Evolutionary conservation across 1,140 invertebrate genomes (phyloP).

Genomic region (Akabosia matsudoensis): DNA sequence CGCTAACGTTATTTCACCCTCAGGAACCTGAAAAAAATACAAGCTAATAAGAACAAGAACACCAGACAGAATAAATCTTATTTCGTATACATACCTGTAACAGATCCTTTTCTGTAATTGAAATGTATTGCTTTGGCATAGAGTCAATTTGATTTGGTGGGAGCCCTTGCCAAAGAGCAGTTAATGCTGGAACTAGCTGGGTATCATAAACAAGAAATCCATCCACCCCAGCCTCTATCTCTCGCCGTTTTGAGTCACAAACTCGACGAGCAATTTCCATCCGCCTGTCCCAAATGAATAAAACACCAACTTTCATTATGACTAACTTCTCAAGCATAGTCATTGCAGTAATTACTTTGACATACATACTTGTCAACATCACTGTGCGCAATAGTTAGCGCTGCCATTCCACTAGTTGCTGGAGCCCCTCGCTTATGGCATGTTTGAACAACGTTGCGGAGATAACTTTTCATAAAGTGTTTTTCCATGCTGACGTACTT

Average conservation of each 20-base stretch:
- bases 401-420: slow-evolving; percentile 70
- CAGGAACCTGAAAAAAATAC: slow-evolving; percentile 59
- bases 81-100: slow-evolving; percentile 27
- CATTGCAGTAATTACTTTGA: not conserved
- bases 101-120: slow-evolving; percentile 42
- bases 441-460: slow-evolving; percentile 60
- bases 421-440: slow-evolving; percentile 62
- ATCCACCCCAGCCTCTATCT: slow-evolving; percentile 63
- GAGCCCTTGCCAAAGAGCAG: slow-evolving; percentile 55
- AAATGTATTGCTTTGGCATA: slow-evolving; percentile 6
- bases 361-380: slow-evolving; percentile 51
- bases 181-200: slow-evolving; percentile 59
- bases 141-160: slow-evolving; percentile 37
- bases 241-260: slow-evolving; percentile 50
- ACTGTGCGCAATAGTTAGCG: slow-evolving; percentile 56
- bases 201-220: slow-evolving; percentile 70
- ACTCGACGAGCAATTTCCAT: slow-evolving; percentile 49
- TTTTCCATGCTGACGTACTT: slow-evolving; percentile 65
- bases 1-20: slow-evolving; percentile 59
- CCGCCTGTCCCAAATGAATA: slow-evolving; percentile 30
- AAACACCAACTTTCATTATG: not conserved
- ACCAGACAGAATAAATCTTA: too few relatives aligned
- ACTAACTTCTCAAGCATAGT: slow-evolving; percentile 22
- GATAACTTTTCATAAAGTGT: slow-evolving; percentile 63
- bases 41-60: not conserved